A percentile compares a stretch with the other conserved stretches of the same genome.
phyloP scores from a whole-genome alignment of 1,140 invertebrate species.

The Adelges cooleyi region DNA sequence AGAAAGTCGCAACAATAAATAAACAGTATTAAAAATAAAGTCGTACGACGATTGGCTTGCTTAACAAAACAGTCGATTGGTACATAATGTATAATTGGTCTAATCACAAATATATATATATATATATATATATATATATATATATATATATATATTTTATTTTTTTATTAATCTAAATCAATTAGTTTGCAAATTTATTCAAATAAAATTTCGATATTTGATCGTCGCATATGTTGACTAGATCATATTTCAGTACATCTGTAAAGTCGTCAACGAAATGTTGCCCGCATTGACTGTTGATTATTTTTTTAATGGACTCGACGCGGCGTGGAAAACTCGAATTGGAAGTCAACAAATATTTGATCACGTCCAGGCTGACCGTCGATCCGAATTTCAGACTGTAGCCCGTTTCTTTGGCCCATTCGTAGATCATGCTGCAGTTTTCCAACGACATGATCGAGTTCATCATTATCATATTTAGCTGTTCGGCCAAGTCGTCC shows the following conservation, averaged over 20 bases:
- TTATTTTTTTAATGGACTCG: slow-evolving; percentile 38
- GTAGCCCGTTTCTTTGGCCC: slow-evolving; percentile 38
- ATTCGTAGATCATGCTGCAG: slow-evolving; percentile 39
- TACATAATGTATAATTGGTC: too few species aligned
- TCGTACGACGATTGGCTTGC: too few species aligned
- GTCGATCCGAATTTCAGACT: slow-evolving; percentile 29
- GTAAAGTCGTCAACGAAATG: slow-evolving; percentile 39
- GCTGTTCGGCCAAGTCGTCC: slow-evolving; percentile 43
- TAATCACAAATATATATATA: too few species aligned
- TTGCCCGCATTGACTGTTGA: slow-evolving; percentile 32
- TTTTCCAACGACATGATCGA: slow-evolving; percentile 38
- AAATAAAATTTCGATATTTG: not conserved
- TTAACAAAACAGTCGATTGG: too few species aligned
- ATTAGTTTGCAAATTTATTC: not conserved
- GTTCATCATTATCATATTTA: slow-evolving; percentile 40
- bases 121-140: too few species aligned
- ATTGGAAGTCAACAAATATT: slow-evolving; percentile 38
- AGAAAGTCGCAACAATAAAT: too few species aligned
- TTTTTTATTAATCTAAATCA: not conserved
- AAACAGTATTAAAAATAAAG: too few species aligned
- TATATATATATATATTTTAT: too few species aligned
- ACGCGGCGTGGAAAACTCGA: slow-evolving; percentile 37
- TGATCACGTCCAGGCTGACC: slow-evolving; percentile 38
- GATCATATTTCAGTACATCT: slow-evolving; percentile 32
- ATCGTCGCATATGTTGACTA: not conserved